Evolutionary conservation across 2,888 invertebrate genomes (phyloP), one percentile per base, ranked within the genome.

Genomic region (Athalia circularis): DNA sequence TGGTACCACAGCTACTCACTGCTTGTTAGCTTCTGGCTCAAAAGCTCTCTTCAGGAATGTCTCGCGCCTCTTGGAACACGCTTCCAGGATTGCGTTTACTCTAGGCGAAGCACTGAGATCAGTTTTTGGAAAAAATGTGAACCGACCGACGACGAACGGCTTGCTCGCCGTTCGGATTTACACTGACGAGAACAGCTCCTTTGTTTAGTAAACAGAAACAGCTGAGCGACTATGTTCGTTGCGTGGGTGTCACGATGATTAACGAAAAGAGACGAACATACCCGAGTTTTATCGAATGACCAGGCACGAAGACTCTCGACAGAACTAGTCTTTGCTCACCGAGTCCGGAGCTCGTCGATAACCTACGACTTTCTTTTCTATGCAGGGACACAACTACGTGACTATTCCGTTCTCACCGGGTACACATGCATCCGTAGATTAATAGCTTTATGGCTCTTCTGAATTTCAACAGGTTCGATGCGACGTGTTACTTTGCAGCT

Each of bases 121-220:
- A 57, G 72, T 72, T 52, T 6, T 47, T 65, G 15, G 11, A 64
- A 54, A 72, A 72, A 29, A 2, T n/a, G 59, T 43, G 9, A 50
- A 75, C 64, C 75, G 62, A 75, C 50, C 75, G 75, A 62, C 72
- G 72, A 81, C 81, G 79, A 80, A 81, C 77, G 82, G 75, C 81
- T 82, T 80, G 83, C 82, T 83, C 85, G 84, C 86, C 82, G 86
- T 86, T 82, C 83, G 82, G 83, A 85, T 84, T 84, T 83, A 83
- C 81, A 85, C 87, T 86, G 85, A 81, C 48, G 47, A 72, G 52
- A 75, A 6, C 29, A 75, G 50, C 85, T 88, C 87, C 89, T 89
- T 89, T 89, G 89, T 89, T 89, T 89, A 87, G 89, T 89, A 89
- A 89, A 89, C 89, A 89, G 89, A 88, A 89, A 88, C 89, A 89